Evolutionary conservation across 2,888 invertebrate species (phyloP).

Genomic region (Hermaeophaga mercurialis): DNA sequence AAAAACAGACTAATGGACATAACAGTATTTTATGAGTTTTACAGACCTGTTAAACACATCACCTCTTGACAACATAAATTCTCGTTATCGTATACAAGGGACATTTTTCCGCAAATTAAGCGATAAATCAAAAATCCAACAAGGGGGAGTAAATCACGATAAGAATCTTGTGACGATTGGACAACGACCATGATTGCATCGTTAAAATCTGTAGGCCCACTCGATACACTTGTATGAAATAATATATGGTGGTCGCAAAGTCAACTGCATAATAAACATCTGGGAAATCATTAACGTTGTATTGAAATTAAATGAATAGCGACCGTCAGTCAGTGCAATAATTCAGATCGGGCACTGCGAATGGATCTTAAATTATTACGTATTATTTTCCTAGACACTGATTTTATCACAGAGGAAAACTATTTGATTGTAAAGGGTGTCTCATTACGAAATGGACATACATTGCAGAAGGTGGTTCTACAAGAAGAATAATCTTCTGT

Average conservation of each 20-base stretch:
- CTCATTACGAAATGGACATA: no score
- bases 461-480: no score
- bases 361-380: no score
- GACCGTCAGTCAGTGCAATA: no score
- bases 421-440: no score
- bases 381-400: no score
- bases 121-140: slow-evolving; percentile 38
- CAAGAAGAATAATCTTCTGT: no score
- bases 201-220: slow-evolving; percentile 17
- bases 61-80: slow-evolving; percentile 34
- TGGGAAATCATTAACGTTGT: background rate
- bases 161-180: slow-evolving; percentile 19
- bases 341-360: no score
- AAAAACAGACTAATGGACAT: background rate
- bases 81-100: slow-evolving; percentile 33
- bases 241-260: background rate
- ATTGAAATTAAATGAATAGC: background rate
- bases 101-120: slow-evolving; percentile 38
- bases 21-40: background rate
- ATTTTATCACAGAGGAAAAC: no score
- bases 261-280: slow-evolving; percentile 1
- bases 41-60: background rate
- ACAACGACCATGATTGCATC: slow-evolving; percentile 15
- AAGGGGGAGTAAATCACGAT: slow-evolving; percentile 40
- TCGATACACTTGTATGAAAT: slow-evolving; percentile 8